Evolutionary conservation across 2,113 vertebrate genomes (phyloP), one percentile per base, ranked within the genome.

Genomic region (Caracal caracal): DNA sequence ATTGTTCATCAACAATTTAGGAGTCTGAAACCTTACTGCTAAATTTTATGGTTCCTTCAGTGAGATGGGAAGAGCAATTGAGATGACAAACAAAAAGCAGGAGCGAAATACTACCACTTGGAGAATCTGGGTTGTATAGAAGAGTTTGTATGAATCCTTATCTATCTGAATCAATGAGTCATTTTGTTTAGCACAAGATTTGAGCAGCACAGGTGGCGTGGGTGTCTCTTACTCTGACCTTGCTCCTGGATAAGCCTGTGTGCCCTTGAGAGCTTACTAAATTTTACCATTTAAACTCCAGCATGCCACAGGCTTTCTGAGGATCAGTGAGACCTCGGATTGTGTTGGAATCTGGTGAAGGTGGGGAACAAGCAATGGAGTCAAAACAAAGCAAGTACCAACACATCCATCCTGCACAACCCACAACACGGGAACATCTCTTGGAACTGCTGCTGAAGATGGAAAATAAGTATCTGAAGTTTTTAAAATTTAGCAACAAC

Each of bases 371-470:
- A 63, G 15, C 6, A 28, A 12, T 73, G 78, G 37, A 43, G 53
- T 47, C 3, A 1, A 96, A 86, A 40, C 10, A 53, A 33, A 47
- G 35, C 30, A 61, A 6, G 26, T 28, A 17, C 16, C 26, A 68
- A n/a, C 15, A 40, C 22, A 11, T 61, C 37, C 15, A 0, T 12
- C 33, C 30, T 24, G 0, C 10, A 37, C n/a, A 73, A 7, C 20
- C 17, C 37, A 75, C 2, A 26, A 8, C 43, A 13, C 1, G 13
- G 65, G 63, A 59, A 37, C 30, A 28, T 33, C 33, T 7, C 3
- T 2, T 0, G 13, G n/a, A 59, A 75, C 19, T 5, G 7, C 2
- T 26, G 26, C 35, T 40, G 0, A 86, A 37, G 22, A 20, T 3
- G 24, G 22, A 37, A 66, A 78, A n/a, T 3, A 28, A 13, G 10